Evolutionary conservation across 2,797 vertebrate genomes (phyloP).

Genomic region (Betta splendens): DNA sequence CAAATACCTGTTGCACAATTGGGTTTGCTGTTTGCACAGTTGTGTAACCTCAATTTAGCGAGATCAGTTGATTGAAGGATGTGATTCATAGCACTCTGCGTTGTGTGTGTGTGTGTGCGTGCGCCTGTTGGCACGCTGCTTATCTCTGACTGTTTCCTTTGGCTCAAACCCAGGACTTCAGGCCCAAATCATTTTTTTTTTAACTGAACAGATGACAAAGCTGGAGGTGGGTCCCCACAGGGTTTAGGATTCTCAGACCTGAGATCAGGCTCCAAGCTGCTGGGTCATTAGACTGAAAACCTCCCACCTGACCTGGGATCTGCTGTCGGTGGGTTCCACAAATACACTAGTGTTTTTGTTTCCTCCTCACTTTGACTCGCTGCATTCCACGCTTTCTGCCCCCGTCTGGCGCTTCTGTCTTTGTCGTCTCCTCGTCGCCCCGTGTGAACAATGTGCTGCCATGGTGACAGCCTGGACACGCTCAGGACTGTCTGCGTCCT

Average conservation of each 20-base stretch:
- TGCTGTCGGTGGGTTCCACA: neutral
- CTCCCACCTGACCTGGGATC: neutral
- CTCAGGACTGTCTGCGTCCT: constrained; percentile 42
- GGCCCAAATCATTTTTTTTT: no score
- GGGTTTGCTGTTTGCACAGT: neutral
- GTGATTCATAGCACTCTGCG: neutral
- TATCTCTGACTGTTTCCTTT: constrained; percentile 4
- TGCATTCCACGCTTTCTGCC: neutral
- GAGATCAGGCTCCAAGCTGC: constrained; percentile 1
- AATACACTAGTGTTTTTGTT: neutral
- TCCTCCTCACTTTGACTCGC: neutral
- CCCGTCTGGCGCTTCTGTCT: neutral
- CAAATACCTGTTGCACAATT: neutral
- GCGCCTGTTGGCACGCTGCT: neutral
- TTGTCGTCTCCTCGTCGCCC: neutral
- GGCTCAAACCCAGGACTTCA: constrained; percentile 4
- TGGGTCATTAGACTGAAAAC: constrained; percentile 12
- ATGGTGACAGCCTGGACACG: constrained; percentile 65
- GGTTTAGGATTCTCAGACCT: neutral
- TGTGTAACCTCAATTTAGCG: neutral
- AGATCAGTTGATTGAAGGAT: neutral
- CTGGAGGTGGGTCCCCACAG: no score
- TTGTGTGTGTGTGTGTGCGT: constrained; percentile 10
- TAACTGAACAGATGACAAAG: no score
- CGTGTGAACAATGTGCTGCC: constrained; percentile 63